Conservation (phyloP, 2,888 invertebrate species). For the Chaetogeoica ovagalla region DNA sequence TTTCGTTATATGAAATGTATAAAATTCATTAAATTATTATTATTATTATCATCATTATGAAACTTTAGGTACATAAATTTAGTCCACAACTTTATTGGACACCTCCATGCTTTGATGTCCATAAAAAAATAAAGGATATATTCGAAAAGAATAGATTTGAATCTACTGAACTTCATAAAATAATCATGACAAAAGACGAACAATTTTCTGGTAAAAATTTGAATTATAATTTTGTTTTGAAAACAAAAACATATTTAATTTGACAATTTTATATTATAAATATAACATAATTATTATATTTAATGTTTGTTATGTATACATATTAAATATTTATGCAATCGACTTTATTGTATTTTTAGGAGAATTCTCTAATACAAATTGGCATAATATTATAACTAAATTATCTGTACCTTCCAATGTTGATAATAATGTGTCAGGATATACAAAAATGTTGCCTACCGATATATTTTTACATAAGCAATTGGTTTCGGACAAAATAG, state of each 20-base stretch:
- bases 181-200: not conserved
- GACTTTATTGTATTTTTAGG: too few species aligned
- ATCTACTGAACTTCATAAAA: too few species aligned
- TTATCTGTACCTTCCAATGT: not conserved
- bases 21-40: too few species aligned
- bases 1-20: too few species aligned
- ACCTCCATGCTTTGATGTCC: conserved; percentile 53
- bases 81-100: conserved; percentile 36
- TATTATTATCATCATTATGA: too few species aligned
- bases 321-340: too few species aligned
- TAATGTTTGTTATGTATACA: not conserved
- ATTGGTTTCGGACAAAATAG: conserved; percentile 67
- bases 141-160: too few species aligned
- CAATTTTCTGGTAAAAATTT: conserved; percentile 36
- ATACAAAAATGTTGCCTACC: not conserved
- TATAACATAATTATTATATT: not conserved
- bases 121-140: conserved; percentile 20
- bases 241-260: not conserved
- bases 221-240: not conserved
- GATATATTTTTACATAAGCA: conserved; percentile 58
- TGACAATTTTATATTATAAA: not conserved
- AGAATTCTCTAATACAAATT: too few species aligned
- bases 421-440: not conserved
- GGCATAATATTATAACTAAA: not conserved
- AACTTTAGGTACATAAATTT: conserved; percentile 32